Evolutionary conservation across 2,797 vertebrate species (phyloP).

Genomic region (Xyrichtys novacula): DNA sequence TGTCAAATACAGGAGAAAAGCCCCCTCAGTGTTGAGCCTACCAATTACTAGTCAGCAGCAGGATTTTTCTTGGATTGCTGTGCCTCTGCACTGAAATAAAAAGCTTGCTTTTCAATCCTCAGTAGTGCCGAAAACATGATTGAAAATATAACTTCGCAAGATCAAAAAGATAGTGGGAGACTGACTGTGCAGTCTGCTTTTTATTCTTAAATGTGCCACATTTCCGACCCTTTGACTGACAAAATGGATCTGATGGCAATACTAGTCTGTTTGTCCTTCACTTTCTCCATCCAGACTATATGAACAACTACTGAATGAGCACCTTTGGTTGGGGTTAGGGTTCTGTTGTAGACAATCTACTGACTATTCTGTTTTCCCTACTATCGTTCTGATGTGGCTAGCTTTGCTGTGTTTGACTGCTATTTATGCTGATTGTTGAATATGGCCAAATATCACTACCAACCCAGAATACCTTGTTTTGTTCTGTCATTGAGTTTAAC

Average conservation of each 20-base stretch:
- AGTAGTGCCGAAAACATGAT: not conserved
- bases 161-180: slow-evolving; percentile 6
- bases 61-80: slow-evolving; percentile 18
- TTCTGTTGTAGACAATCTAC: too few species aligned
- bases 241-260: not conserved
- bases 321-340: too few species aligned
- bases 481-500: too few species aligned
- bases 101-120: slow-evolving; percentile 25
- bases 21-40: slow-evolving; percentile 9
- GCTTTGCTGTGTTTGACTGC: too few species aligned
- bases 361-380: too few species aligned
- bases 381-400: too few species aligned
- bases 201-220: not conserved
- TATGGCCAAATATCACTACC: too few species aligned
- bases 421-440: too few species aligned
- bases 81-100: slow-evolving; percentile 19
- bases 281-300: too few species aligned
- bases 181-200: not conserved
- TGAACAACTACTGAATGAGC: too few species aligned
- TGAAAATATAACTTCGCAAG: slow-evolving; percentile 4
- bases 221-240: not conserved
- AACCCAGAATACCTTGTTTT: too few species aligned
- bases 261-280: not conserved
- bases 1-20: slow-evolving; percentile 31
- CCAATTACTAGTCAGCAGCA: slow-evolving; percentile 19